A percentile compares a stretch with the other conserved stretches of the same genome.
phyloP scores from a whole-genome alignment of 2,888 invertebrate genomes.

The Zygaena filipendulae region DNA sequence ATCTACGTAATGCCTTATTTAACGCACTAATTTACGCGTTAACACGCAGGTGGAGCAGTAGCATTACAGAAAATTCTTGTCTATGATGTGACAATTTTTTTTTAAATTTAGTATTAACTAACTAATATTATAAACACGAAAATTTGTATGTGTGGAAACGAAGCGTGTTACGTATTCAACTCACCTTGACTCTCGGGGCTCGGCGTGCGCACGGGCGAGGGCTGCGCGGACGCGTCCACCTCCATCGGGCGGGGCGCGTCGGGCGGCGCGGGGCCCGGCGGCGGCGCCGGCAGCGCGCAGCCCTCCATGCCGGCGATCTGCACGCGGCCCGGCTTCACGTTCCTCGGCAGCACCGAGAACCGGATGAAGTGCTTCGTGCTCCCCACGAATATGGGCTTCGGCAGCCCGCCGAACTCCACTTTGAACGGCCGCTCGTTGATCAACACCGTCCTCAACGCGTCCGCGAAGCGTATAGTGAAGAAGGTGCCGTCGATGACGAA shows the following conservation, averaged over 20 bases:
- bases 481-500: slow-evolving; percentile 78
- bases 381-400: slow-evolving; percentile 80
- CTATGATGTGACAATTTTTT: no score
- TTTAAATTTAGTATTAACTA: neutral
- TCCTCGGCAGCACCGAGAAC: slow-evolving; percentile 81
- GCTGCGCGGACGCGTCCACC: slow-evolving; percentile 22
- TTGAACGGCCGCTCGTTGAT: slow-evolving; percentile 82
- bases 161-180: no score
- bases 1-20: no score
- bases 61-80: no score
- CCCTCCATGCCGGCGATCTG: slow-evolving; percentile 81
- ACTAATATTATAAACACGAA: no score
- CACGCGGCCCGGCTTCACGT: slow-evolving; percentile 77
- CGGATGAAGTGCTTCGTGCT: slow-evolving; percentile 83
- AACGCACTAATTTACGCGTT: no score
- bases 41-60: no score
- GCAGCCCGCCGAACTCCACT: slow-evolving; percentile 86
- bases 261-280: slow-evolving; percentile 21
- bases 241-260: slow-evolving; percentile 30
- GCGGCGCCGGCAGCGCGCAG: slow-evolving; percentile 24
- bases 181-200: slow-evolving; percentile 51
- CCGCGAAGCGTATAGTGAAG: slow-evolving; percentile 83
- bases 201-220: slow-evolving; percentile 34
- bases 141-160: no score
- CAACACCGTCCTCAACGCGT: slow-evolving; percentile 78